Conservation (phyloP, 2,797 vertebrate species). For the Semotilus atromaculatus region DNA sequence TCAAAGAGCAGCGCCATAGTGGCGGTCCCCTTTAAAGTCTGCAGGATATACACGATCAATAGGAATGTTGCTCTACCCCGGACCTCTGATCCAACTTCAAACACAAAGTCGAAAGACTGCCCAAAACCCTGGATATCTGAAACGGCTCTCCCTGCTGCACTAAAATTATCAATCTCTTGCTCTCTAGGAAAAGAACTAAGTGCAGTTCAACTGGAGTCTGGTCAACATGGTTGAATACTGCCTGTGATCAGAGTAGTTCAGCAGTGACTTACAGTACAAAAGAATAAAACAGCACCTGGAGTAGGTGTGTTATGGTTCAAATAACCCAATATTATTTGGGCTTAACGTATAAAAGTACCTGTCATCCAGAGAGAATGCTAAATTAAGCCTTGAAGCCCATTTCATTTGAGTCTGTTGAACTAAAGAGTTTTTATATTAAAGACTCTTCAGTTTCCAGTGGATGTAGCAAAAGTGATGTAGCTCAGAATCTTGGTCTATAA, state of each 20-base stretch:
- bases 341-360: neutral
- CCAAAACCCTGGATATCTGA: neutral
- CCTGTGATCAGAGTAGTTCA: neutral
- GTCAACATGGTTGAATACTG: neutral
- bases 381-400: neutral
- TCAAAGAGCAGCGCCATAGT: neutral
- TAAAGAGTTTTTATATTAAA: neutral
- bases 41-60: slow-evolving; percentile 42
- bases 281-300: neutral
- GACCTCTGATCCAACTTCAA: slow-evolving; percentile 41
- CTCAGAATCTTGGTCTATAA: neutral
- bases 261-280: neutral
- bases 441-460: neutral
- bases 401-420: neutral
- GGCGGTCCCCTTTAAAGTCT: neutral
- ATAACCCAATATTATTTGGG: neutral
- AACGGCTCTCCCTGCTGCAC: neutral
- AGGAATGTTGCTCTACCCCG: slow-evolving; percentile 4
- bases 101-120: neutral
- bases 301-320: slow-evolving; percentile 11
- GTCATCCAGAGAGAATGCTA: slow-evolving; percentile 3
- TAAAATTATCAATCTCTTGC: slow-evolving; percentile 15
- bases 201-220: neutral
- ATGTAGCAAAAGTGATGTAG: neutral
- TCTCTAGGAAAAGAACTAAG: slow-evolving; percentile 3